Evolutionary conservation across 2,797 vertebrate species (phyloP), one percentile per base, ranked within the genome.

Genomic region (Hozukius guyotensis): DNA sequence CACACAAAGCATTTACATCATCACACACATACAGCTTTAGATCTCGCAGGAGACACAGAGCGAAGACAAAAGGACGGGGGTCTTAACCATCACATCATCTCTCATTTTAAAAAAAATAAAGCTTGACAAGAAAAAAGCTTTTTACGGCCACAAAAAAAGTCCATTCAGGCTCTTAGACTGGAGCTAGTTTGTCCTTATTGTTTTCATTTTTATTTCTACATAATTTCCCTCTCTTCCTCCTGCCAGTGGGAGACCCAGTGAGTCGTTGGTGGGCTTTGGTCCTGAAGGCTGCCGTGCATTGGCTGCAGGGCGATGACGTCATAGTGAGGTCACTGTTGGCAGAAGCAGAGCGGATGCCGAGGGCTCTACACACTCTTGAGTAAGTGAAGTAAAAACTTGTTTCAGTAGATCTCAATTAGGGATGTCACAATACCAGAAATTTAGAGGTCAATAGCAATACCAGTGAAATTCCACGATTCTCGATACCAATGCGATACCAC

Each of bases 241-340:
- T 59, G 4, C 57, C 82, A 99, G 98, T 97, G 75, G 96, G 97
- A 0, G 99, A 99, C 9, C 75, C 97, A 27, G 95, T 99, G 92
- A 97, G 98, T 88, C 96, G 97, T 0, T 99, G 99, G 98, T 99
- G 99, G 99, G 96, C 97, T 2, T 92, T 96, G 34, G 97, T 98
- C 0, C 94, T 99, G 75, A 96, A 96, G 14, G 96, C 98, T 46
- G 96, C 96, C 0, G 93, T 98, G 34, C 86, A 96, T 78, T 99
- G 98, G 99, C 96, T 99, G 80, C 96, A 96, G 89, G 98, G 98
- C 6, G 98, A 99, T 0, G 98, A 99, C 1, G 84, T 87, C 0
- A 89, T 94, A 1, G 97, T 97, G 87, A 97, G 93, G 80, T 95
- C 95, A 6, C 96, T 97, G 73, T 94, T 98, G 73, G 85, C 95